Conservation (phyloP, 2,113 vertebrate species). For the Xenotilapia leptura region DNA sequence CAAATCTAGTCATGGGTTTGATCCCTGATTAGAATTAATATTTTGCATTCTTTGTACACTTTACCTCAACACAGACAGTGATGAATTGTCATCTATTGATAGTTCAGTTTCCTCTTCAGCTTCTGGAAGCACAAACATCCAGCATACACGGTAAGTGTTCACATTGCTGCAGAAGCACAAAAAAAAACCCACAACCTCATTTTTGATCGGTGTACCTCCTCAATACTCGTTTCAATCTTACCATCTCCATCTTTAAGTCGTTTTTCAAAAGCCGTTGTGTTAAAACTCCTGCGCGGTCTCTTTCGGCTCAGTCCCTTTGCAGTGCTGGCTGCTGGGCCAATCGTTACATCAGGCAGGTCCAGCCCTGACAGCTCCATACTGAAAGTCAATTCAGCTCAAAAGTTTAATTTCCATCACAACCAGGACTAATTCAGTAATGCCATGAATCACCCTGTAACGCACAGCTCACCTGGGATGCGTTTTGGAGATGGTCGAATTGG, state of each 20-base stretch:
- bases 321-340: neutral
- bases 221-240: neutral
- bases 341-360: conserved; percentile 63
- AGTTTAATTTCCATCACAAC: neutral
- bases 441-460: neutral
- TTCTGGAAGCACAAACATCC: conserved; percentile 10
- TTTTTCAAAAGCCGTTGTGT: conserved; percentile 61
- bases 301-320: conserved; percentile 56
- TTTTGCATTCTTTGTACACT: neutral
- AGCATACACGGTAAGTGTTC: neutral
- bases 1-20: neutral
- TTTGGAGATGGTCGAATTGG: neutral
- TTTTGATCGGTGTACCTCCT: neutral
- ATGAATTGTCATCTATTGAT: neutral
- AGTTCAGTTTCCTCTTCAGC: neutral
- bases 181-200: accelerated
- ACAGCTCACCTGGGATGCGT: conserved; percentile 41
- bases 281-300: conserved; percentile 40
- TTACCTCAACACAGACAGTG: conserved; percentile 48
- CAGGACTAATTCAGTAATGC: neutral
- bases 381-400: neutral
- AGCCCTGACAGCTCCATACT: conserved; percentile 58
- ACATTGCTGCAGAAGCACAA: neutral
- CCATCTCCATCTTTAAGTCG: conserved; percentile 32
- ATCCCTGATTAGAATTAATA: neutral